Evolutionary conservation across 1,140 invertebrate genomes (phyloP).

Genomic region (Epicauta chinensis): DNA sequence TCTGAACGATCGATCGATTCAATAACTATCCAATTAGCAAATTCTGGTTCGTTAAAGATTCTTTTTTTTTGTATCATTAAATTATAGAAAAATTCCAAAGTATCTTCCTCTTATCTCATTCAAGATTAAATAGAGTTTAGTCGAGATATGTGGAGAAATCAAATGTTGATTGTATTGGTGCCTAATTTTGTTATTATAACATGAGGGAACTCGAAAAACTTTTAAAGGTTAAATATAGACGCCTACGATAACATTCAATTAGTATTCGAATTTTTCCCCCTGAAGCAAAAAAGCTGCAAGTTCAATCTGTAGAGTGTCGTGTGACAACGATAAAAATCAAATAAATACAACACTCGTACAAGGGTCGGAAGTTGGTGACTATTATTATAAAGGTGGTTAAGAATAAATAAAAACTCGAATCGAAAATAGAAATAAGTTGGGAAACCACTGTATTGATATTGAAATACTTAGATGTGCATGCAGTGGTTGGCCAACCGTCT

Average conservation of each 20-base stretch:
- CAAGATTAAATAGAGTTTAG: no score
- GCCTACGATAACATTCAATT: slow-evolving; percentile 14
- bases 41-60: no score
- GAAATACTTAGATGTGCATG: slow-evolving; percentile 12
- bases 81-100: no score
- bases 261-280: slow-evolving; percentile 1
- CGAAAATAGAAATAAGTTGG: slow-evolving; percentile 15
- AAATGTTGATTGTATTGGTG: no score
- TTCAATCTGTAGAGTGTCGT: slow-evolving; percentile 10
- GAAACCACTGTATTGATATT: slow-evolving; percentile 17
- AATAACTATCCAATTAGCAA: no score
- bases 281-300: slow-evolving; percentile 12
- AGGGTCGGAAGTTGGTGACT: slow-evolving; percentile 2
- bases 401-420: slow-evolving; percentile 16
- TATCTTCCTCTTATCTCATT: no score
- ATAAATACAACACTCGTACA: slow-evolving; percentile 15
- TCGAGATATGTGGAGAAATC: no score
- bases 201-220: no score
- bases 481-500: slow-evolving; percentile 13
- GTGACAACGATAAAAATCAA: slow-evolving; percentile 16
- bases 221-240: slow-evolving; percentile 10
- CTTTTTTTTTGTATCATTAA: no score
- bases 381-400: slow-evolving; percentile 9
- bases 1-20: no score
- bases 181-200: no score